phyloP scores from a whole-genome alignment of 2,797 vertebrate genomes.

The Halcyon badia region DNA sequence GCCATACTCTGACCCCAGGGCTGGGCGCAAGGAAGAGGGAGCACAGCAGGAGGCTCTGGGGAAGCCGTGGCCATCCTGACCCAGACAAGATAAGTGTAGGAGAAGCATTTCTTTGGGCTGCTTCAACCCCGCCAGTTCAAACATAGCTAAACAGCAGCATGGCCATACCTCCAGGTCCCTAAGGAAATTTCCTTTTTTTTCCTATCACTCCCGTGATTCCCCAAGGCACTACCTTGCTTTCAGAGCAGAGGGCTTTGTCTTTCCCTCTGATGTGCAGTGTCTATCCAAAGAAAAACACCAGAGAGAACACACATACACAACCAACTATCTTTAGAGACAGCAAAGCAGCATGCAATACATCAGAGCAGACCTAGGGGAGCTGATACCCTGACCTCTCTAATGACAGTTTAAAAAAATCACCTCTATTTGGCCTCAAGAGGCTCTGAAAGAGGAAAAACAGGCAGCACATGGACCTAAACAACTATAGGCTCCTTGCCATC shows the following conservation, averaged over 20 bases:
- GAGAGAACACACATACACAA: background rate
- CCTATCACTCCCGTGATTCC: background rate
- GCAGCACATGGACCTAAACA: background rate
- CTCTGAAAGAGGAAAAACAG: background rate
- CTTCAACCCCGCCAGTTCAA: background rate
- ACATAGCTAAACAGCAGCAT: background rate
- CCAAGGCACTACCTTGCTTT: background rate
- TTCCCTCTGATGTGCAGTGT: background rate
- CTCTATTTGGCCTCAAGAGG: background rate
- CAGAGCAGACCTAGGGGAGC: background rate
- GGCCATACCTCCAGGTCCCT: background rate
- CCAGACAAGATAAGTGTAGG: background rate
- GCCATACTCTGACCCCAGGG: background rate
- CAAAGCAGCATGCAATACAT: background rate
- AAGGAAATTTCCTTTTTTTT: background rate
- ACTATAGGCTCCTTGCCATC: background rate
- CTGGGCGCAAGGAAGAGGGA: background rate
- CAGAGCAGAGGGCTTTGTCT: background rate
- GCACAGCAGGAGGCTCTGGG: rapidly evolving
- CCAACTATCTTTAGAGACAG: background rate
- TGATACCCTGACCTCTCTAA: background rate
- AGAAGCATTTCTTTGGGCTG: background rate
- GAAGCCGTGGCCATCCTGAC: background rate
- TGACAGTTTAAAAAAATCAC: background rate
- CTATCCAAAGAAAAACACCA: background rate